A percentile compares a stretch with the other conserved stretches of the same genome.
Conservation (phyloP, 1,140 invertebrate species). For the Eupristina koningsbergeri region DNA sequence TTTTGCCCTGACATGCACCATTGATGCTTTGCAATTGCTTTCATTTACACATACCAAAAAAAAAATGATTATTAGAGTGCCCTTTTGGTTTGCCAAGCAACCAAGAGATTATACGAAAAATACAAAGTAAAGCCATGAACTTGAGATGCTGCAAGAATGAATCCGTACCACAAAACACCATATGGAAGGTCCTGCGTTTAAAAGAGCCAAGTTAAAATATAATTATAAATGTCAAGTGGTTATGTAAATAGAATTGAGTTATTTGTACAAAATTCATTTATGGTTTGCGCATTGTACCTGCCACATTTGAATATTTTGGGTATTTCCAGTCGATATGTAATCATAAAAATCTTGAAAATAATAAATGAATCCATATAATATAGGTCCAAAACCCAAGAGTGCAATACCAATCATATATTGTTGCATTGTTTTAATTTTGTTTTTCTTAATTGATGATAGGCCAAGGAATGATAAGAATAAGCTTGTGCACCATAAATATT, state of each 20-base stretch:
- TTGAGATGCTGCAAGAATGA: conserved; percentile 90
- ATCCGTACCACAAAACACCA: conserved; percentile 94
- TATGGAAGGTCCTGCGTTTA: conserved; percentile 88
- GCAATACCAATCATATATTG: conserved; percentile 88
- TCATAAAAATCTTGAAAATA: conserved; percentile 89
- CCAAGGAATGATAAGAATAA: conserved; percentile 89
- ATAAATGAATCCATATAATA: conserved; percentile 86
- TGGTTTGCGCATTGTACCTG: conserved; percentile 75
- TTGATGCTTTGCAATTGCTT: conserved; percentile 16
- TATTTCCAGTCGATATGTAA: conserved; percentile 82
- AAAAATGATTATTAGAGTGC: conserved; percentile 53
- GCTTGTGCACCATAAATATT: conserved; percentile 94
- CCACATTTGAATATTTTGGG: conserved; percentile 82
- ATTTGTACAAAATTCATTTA: background rate
- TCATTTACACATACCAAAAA: conserved; percentile 39
- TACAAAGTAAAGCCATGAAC: conserved; percentile 92
- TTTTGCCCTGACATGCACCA: conserved; percentile 22
- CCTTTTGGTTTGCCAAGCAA: conserved; percentile 86
- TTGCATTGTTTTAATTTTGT: conserved; percentile 84
- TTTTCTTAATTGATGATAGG: conserved; percentile 88
- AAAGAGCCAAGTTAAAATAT: conserved; percentile 47
- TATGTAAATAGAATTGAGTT: no score
- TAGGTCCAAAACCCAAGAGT: conserved; percentile 84
- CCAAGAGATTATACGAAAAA: conserved; percentile 89
- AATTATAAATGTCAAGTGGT: background rate